A percentile compares a stretch with the other conserved stretches of the same genome.
These are phyloP conservation scores for Pyrgus malvae DNA, from an alignment of 2,888 invertebrate genomes.

Conservation along the genomic window DNA sequence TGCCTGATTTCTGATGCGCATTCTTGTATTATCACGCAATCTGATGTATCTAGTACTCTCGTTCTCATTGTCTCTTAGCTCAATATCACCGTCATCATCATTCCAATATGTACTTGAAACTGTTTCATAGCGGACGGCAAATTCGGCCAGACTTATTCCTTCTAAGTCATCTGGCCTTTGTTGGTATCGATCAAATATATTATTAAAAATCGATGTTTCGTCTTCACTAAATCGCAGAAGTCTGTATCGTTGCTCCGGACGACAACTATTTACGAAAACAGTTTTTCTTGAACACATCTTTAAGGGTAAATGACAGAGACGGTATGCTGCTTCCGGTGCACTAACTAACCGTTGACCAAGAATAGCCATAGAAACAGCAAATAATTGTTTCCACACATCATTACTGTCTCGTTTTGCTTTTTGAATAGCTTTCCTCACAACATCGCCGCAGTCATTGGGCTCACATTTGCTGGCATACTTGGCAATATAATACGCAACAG, in stretches of 20 bases:
- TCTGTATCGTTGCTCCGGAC: neutral
- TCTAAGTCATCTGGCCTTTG: neutral
- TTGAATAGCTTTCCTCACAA: neutral
- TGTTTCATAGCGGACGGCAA: neutral
- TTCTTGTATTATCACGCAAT: neutral
- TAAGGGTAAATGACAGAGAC: neutral
- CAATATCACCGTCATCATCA: neutral
- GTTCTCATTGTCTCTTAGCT: neutral
- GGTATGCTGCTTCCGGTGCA: neutral
- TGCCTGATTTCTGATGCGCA: neutral
- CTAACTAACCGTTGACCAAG: neutral
- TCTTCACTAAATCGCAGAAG: neutral
- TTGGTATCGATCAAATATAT: neutral
- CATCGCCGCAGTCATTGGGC: constrained; percentile 32
- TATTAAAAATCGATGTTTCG: neutral
- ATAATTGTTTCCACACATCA: neutral
- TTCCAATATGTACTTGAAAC: neutral
- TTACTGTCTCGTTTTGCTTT: neutral
- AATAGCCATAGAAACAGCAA: neutral
- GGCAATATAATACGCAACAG: constrained; percentile 45
- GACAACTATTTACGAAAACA: neutral
- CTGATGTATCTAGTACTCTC: neutral
- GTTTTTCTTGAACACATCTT: neutral
- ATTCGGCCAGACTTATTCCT: neutral
- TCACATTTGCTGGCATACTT: constrained; percentile 43